Conservation (phyloP, 2,113 vertebrate species). For the Anser cygnoides region DNA sequence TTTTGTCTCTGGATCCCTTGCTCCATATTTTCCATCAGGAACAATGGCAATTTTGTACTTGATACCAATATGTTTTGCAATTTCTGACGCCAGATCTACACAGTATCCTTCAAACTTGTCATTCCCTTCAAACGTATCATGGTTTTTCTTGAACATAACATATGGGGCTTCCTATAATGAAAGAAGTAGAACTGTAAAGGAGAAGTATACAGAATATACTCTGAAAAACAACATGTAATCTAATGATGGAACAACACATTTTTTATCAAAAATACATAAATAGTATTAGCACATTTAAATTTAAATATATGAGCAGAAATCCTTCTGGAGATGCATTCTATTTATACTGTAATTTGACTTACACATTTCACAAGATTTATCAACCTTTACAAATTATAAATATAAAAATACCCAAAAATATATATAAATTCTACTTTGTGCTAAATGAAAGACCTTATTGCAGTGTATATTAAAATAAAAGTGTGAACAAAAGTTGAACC, state of each 20-base stretch:
- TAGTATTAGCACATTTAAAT: background rate
- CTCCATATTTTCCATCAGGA: conserved; percentile 97
- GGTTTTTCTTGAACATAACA: conserved; percentile 99
- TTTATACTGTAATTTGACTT: background rate
- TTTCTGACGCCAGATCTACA: conserved; percentile 98
- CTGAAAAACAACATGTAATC: conserved; percentile 41
- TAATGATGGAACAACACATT: background rate
- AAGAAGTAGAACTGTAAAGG: conserved; percentile 84
- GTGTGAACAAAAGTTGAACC: background rate
- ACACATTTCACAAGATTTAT: background rate
- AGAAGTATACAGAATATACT: conserved; percentile 61
- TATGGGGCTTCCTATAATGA: conserved; percentile 97
- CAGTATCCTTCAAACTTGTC: conserved; percentile 98
- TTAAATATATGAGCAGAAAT: conserved; percentile 40
- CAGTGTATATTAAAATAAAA: background rate
- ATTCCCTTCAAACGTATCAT: conserved; percentile 96
- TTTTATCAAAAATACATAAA: conserved; percentile 11
- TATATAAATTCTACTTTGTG: background rate
- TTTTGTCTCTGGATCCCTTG: conserved; percentile 97
- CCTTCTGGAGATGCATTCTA: background rate
- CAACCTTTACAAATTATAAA: background rate
- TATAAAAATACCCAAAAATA: background rate
- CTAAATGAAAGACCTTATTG: background rate
- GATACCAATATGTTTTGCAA: conserved; percentile 98
- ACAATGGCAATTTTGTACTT: conserved; percentile 99